Base-by-base conservation (phyloP, 2,888 invertebrate genomes). In the Cryptophagus acutangulus region DNA sequence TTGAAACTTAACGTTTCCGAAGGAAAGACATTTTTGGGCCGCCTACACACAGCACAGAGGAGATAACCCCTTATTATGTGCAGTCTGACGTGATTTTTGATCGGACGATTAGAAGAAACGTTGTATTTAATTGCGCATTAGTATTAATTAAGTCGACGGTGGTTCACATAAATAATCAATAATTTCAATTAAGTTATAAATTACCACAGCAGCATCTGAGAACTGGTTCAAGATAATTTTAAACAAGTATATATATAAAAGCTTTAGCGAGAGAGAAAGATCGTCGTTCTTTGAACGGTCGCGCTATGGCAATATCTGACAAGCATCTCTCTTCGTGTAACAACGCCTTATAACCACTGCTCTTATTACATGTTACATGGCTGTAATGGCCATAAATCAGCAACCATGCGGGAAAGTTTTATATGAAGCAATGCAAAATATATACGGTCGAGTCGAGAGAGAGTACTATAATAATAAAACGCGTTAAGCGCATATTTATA, bases 401-500 rank as follows among this genome's bases (percentile, higher is more conserved):
- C 61, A 46, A 51, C 59, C 61, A 59, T 62, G 63, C 63, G 62
- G 61, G 66, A 63, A 64, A 63, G 60, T 63, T 65, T 64, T 64
- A 59, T 62, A 63, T 61, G 62, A 62, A 59, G 63, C 65, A 61
- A 62, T 62, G 65, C 64, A 62, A 63, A 64, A 63, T 62, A n/a
- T n/a, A n/a, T n/a, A n/a, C n/a, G n/a, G n/a, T n/a, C n/a, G n/a
- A n/a, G n/a, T n/a, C n/a, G n/a, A n/a, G n/a, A n/a, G n/a, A n/a
- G n/a, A n/a, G n/a, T n/a, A 31, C 15, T n/a, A 58, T 62, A 56
- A 59, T 62, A 63, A 66, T 65, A 65, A 66, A 65, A 65, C 62
- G 61, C 64, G 62, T 61, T 63, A 62, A 63, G 61, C 62, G 61
- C 63, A 61, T 66, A 67, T 66, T 67, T 66, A 66, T 65, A 63